Percentiles rank a stretch among this genome's conserved stretches.
Evolutionary conservation across 2,113 vertebrate genomes (phyloP).

Genomic region (Sturnira hondurensis): DNA sequence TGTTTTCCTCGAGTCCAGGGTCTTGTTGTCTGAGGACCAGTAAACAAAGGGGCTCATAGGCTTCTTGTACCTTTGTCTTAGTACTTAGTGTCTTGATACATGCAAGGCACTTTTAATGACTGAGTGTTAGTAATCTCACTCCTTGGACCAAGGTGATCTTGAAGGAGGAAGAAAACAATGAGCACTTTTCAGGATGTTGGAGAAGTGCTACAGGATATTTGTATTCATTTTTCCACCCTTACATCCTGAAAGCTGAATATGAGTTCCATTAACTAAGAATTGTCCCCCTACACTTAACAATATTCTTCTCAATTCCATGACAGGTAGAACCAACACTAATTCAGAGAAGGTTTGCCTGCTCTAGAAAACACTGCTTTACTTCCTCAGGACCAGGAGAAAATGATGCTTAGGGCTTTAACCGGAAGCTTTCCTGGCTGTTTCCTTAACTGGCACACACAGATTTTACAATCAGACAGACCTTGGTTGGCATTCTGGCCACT

Average conservation of each 20-base stretch:
- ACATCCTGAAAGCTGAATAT: neutral
- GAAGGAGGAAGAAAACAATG: neutral
- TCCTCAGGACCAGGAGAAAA: neutral
- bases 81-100: neutral
- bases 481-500: neutral
- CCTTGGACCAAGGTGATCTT: neutral
- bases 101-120: neutral
- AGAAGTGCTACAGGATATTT: neutral
- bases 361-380: neutral
- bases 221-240: neutral
- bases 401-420: neutral
- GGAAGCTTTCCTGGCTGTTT: neutral
- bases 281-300: neutral
- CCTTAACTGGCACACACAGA: neutral
- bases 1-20: neutral
- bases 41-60: neutral
- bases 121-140: neutral
- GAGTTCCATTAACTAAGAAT: neutral
- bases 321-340: neutral
- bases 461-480: neutral
- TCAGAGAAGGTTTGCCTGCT: conserved; percentile 4
- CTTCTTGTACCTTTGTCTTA: neutral
- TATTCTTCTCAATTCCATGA: neutral
- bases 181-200: neutral
- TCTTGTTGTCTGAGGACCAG: neutral